Evolutionary conservation across 2,113 vertebrate genomes (phyloP).

Genomic region (Formicarius rufipectus): DNA sequence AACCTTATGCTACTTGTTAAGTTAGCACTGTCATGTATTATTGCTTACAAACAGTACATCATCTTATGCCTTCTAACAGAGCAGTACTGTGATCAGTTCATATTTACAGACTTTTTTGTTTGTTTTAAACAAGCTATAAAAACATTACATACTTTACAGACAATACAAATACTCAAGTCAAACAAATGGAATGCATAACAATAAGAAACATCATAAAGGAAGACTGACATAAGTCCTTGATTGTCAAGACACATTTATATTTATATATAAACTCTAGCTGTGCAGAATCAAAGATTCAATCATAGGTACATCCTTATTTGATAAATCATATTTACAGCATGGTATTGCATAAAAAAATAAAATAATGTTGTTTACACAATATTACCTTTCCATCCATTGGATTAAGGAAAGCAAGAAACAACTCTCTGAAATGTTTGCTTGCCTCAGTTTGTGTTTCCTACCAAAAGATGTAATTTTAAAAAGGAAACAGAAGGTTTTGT

Average conservation of each 20-base stretch:
- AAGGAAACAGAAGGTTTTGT: slow-evolving; percentile 74
- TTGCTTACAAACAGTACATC: slow-evolving; percentile 83
- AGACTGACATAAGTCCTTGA: slow-evolving; percentile 87
- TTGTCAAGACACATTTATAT: slow-evolving; percentile 88
- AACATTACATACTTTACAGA: slow-evolving; percentile 93
- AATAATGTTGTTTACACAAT: slow-evolving; percentile 83
- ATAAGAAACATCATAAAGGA: slow-evolving; percentile 80
- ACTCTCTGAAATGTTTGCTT: slow-evolving; percentile 77
- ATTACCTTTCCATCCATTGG: slow-evolving; percentile 83
- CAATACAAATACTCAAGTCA: slow-evolving; percentile 86
- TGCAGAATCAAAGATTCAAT: slow-evolving; percentile 85
- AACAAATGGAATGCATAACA: slow-evolving; percentile 84
- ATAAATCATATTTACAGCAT: slow-evolving; percentile 85
- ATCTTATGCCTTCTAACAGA: slow-evolving; percentile 78
- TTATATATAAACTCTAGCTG: slow-evolving; percentile 86
- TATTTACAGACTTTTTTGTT: slow-evolving; percentile 77
- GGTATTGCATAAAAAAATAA: slow-evolving; percentile 87
- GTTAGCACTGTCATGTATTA: slow-evolving; percentile 81
- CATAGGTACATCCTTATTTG: slow-evolving; percentile 81
- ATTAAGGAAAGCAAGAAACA: slow-evolving; percentile 85
- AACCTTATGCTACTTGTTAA: slow-evolving; percentile 78
- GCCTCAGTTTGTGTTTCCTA: slow-evolving; percentile 79
- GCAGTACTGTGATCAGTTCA: slow-evolving; percentile 74
- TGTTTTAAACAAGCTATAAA: slow-evolving; percentile 81
- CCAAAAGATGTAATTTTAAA: slow-evolving; percentile 60